Evolutionary conservation across 1,140 invertebrate genomes (phyloP).

Genomic region (Aphis gossypii): DNA sequence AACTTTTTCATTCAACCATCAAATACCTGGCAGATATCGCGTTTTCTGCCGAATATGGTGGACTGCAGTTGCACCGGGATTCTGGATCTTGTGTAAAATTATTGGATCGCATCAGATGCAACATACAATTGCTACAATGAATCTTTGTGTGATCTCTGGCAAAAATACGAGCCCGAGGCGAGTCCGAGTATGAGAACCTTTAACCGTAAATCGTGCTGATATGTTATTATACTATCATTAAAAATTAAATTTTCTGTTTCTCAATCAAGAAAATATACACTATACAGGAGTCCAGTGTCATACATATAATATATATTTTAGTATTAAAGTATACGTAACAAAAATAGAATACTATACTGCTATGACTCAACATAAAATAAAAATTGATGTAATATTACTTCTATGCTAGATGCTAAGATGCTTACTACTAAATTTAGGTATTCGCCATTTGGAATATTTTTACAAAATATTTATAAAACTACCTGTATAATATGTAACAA

Average conservation of each 20-base stretch:
- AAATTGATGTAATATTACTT: background rate
- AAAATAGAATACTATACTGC: background rate
- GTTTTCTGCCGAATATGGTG: constrained; percentile 68
- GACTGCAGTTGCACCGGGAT: constrained; percentile 73
- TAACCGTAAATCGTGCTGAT: background rate
- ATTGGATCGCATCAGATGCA: constrained; percentile 76
- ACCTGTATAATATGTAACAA: too few relatives aligned
- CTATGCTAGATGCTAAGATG: too few relatives aligned
- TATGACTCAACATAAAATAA: background rate
- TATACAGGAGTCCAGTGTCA: background rate
- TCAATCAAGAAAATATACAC: background rate
- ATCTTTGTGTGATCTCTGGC: constrained; percentile 34
- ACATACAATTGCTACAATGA: constrained; percentile 66
- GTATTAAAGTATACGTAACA: background rate
- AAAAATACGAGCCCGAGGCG: constrained; percentile 30
- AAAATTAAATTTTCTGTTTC: background rate
- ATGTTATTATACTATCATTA: background rate
- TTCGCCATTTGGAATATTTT: too few relatives aligned
- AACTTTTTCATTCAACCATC: background rate
- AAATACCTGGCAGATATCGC: constrained; percentile 51
- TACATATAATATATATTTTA: background rate
- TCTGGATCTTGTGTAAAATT: constrained; percentile 77
- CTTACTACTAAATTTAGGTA: too few relatives aligned
- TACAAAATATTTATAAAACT: too few relatives aligned
- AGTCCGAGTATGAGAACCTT: constrained; percentile 30